Conservation (phyloP, 2,113 vertebrate genomes). For the Channa argus region DNA sequence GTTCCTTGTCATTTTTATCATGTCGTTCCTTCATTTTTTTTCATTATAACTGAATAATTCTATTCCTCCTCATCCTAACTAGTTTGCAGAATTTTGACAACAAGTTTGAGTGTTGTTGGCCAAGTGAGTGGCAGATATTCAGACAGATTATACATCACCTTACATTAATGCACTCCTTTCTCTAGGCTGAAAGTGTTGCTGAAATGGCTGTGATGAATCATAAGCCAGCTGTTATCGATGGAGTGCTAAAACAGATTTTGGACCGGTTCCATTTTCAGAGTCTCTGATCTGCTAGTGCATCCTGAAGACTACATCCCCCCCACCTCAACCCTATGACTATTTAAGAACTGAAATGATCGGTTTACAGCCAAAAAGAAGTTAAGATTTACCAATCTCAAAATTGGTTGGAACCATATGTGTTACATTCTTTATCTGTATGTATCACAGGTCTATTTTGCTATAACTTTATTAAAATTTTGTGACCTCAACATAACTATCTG, state of each 20-base stretch:
- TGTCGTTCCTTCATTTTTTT: slow-evolving; percentile 16
- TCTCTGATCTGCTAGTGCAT: slow-evolving; percentile 60
- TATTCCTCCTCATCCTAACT: slow-evolving; percentile 6
- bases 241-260: slow-evolving; percentile 69
- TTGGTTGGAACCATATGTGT: too few relatives aligned
- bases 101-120: slow-evolving; percentile 7
- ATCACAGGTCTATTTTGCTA: slow-evolving; percentile 9
- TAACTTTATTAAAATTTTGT: background rate
- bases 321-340: slow-evolving; percentile 21
- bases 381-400: too few relatives aligned
- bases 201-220: slow-evolving; percentile 61
- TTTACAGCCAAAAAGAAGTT: slow-evolving; percentile 37
- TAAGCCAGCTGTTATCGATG: slow-evolving; percentile 66
- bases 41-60: slow-evolving; percentile 1
- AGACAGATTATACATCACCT: slow-evolving; percentile 12
- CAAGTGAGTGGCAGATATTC: slow-evolving; percentile 19
- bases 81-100: background rate
- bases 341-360: slow-evolving; percentile 11
- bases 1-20: slow-evolving; percentile 7
- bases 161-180: slow-evolving; percentile 29
- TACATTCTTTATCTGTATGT: background rate
- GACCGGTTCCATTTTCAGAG: slow-evolving; percentile 54
- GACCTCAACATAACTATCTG: background rate
- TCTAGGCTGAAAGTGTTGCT: slow-evolving; percentile 40
- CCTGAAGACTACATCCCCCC: slow-evolving; percentile 26